Evolutionary conservation across 2,888 invertebrate species (phyloP).

Genomic region (Gymnosoma rotundatum): DNA sequence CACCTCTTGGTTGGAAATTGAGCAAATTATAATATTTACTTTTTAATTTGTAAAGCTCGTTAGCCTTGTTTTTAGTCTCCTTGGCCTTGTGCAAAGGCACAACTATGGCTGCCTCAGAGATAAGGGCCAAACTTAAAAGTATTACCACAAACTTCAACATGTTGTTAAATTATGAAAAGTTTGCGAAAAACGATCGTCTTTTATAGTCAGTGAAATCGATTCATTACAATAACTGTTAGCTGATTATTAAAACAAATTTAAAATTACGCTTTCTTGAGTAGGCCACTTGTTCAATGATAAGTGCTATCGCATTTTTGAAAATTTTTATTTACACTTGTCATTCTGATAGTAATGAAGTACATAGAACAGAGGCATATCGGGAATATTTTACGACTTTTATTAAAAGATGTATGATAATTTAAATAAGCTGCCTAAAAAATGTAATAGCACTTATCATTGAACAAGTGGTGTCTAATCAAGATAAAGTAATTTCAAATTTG

Average conservation of each 20-base stretch:
- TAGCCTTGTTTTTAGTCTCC: slow-evolving; percentile 53
- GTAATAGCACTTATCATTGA: no score
- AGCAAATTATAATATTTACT: slow-evolving; percentile 22
- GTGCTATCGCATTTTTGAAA: no score
- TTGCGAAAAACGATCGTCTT: not conserved
- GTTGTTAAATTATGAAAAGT: slow-evolving; percentile 31
- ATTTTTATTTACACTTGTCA: no score
- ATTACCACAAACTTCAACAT: slow-evolving; percentile 81
- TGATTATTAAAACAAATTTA: not conserved
- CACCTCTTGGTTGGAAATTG: not conserved
- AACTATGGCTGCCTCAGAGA: slow-evolving; percentile 64
- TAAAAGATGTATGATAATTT: no score
- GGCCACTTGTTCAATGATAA: no score
- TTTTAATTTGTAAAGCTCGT: slow-evolving; percentile 44
- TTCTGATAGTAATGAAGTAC: no score
- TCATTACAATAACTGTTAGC: not conserved
- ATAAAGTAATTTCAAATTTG: no score
- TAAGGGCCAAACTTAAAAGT: slow-evolving; percentile 51
- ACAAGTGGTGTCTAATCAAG: no score
- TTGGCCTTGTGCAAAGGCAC: slow-evolving; percentile 51
- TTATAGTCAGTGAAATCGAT: slow-evolving; percentile 25
- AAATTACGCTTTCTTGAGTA: no score
- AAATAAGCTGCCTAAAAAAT: no score
- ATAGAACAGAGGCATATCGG: no score
- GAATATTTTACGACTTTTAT: no score